Evolutionary conservation across 1,140 invertebrate genomes (phyloP).

Genomic region (Apis laboriosa): DNA sequence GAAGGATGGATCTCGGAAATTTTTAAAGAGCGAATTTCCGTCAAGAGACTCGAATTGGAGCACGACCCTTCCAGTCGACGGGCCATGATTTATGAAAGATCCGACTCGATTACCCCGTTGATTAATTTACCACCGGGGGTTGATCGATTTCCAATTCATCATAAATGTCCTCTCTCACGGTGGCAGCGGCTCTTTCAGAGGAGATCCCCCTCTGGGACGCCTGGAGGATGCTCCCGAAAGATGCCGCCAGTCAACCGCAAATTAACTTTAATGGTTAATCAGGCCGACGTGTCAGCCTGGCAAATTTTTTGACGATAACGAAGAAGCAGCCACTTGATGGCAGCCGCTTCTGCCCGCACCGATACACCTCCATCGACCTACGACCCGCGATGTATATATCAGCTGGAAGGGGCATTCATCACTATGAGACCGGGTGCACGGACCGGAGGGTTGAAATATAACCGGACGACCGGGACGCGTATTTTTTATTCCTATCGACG

Average conservation of each 20-base stretch:
- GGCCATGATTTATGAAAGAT: conserved; percentile 64
- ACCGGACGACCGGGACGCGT: conserved; percentile 39
- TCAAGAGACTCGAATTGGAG: conserved; percentile 37
- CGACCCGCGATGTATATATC: conserved; percentile 37
- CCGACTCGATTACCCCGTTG: conserved; percentile 53
- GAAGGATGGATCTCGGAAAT: background rate
- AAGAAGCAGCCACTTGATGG: conserved; percentile 17
- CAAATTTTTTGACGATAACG: conserved; percentile 66
- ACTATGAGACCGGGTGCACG: conserved; percentile 38
- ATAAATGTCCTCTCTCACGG: conserved; percentile 39
- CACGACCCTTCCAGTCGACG: conserved; percentile 4
- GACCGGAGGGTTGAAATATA: conserved; percentile 58
- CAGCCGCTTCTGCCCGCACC: conserved; percentile 20
- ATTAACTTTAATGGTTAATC: conserved; percentile 70
- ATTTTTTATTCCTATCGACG: conserved; percentile 65
- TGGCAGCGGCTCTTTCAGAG: conserved; percentile 13
- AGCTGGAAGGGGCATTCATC: conserved; percentile 62
- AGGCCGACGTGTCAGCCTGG: conserved; percentile 49
- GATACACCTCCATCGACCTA: conserved; percentile 32
- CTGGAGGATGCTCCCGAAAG: conserved; percentile 44
- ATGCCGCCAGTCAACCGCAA: conserved; percentile 35
- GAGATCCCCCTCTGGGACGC: conserved; percentile 16
- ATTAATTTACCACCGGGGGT: conserved; percentile 56
- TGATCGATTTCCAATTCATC: conserved; percentile 66
- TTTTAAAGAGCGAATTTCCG: conserved; percentile 14